These are phyloP conservation scores for Smutsia gigantea DNA, from an alignment of 2,797 vertebrate genomes.

Conservation along the genomic window DNA sequence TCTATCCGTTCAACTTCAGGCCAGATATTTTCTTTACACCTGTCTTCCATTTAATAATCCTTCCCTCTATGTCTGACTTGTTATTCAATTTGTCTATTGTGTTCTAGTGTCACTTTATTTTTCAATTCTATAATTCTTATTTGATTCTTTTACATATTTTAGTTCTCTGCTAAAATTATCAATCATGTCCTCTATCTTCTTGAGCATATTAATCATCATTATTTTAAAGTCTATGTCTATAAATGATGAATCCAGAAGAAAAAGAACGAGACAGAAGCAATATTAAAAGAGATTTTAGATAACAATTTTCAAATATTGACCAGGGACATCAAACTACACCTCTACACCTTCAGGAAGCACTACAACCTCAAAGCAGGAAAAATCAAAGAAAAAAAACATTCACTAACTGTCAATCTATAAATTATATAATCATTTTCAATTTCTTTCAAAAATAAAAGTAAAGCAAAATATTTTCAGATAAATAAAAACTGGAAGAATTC, in stretches of 20 bases:
- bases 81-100: neutral
- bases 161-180: neutral
- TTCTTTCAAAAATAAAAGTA: neutral
- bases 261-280: neutral
- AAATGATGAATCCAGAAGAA: neutral
- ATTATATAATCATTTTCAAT: neutral
- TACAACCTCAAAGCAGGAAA: neutral
- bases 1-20: neutral
- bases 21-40: neutral
- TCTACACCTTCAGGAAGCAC: neutral
- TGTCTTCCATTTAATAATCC: neutral
- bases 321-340: neutral
- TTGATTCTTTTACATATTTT: neutral
- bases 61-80: neutral
- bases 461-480: constrained; percentile 4
- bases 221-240: neutral
- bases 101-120: neutral
- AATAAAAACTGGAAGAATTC: neutral
- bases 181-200: neutral
- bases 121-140: neutral
- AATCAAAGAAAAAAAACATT: neutral
- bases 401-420: neutral
- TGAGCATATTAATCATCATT: neutral
- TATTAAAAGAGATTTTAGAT: neutral
- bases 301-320: neutral